These are phyloP conservation scores for Struthio camelus DNA, from an alignment of 2,113 vertebrate genomes.

Conservation along the genomic window DNA sequence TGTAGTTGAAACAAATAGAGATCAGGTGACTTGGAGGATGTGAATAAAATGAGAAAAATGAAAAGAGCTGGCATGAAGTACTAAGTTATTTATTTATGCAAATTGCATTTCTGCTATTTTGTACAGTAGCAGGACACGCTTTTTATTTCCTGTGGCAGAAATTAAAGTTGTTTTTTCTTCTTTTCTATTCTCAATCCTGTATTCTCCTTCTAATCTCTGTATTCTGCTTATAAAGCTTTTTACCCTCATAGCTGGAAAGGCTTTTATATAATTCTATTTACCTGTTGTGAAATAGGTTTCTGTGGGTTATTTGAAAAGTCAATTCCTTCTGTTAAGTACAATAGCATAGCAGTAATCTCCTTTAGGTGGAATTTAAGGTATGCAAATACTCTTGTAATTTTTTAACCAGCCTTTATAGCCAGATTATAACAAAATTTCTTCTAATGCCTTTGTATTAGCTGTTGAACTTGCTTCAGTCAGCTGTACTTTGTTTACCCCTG, in stretches of 20 bases:
- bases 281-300: constrained; percentile 9
- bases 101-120: neutral
- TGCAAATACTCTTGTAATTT: constrained; percentile 4
- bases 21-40: neutral
- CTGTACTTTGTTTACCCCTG: constrained; percentile 2
- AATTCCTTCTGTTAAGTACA: constrained; percentile 1
- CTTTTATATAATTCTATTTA: constrained; percentile 9
- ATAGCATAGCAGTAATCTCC: neutral
- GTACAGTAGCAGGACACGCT: neutral
- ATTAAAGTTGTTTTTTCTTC: neutral
- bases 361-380: constrained; percentile 24
- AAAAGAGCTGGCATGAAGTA: neutral
- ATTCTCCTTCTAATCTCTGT: neutral
- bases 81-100: constrained; percentile 11
- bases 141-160: constrained; percentile 4
- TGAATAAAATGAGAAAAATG: neutral
- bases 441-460: neutral
- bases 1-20: neutral
- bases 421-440: constrained; percentile 21
- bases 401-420: neutral
- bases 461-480: neutral
- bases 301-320: neutral
- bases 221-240: neutral
- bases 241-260: neutral
- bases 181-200: neutral